Percentiles rank a stretch among this genome's conserved stretches.
phyloP scores from a whole-genome alignment of 2,888 invertebrate species.

The Spilosoma lubricipeda region DNA sequence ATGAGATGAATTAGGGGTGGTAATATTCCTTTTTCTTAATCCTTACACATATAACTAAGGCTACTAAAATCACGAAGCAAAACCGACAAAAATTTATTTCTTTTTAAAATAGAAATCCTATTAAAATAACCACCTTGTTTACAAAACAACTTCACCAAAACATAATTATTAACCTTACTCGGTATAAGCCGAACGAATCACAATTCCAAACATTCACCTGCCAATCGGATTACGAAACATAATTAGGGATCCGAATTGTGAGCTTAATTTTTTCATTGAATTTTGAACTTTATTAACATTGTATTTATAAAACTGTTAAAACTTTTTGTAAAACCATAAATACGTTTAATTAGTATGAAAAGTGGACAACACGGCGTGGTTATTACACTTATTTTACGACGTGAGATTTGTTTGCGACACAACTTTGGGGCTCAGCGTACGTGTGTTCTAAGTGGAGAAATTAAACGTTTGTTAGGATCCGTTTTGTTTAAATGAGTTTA shows the following conservation, averaged over 20 bases:
- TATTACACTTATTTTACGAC: constrained; percentile 70
- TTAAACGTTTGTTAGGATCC: constrained; percentile 42
- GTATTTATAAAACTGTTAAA: neutral
- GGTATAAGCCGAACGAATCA: neutral
- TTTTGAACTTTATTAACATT: neutral
- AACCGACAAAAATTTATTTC: neutral
- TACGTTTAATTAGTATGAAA: constrained; percentile 49
- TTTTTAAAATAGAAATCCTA: neutral
- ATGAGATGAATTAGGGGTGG: too few relatives aligned
- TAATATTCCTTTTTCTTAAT: too few relatives aligned
- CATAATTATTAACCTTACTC: neutral
- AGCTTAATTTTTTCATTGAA: neutral
- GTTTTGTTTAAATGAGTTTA: constrained; percentile 30
- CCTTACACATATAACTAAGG: too few relatives aligned
- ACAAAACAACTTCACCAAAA: neutral
- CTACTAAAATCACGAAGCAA: neutral
- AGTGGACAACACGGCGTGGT: constrained; percentile 55
- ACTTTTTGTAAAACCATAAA: constrained; percentile 31
- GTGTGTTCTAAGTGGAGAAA: constrained; percentile 41
- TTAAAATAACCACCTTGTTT: neutral
- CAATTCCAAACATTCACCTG: neutral
- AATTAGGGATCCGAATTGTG: neutral
- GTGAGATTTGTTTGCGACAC: constrained; percentile 57
- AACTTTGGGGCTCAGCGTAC: constrained; percentile 55
- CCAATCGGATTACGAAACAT: neutral